These are phyloP conservation scores for Phataginus tetradactyla DNA, from an alignment of 2,797 vertebrate genomes.

Conservation along the genomic window DNA sequence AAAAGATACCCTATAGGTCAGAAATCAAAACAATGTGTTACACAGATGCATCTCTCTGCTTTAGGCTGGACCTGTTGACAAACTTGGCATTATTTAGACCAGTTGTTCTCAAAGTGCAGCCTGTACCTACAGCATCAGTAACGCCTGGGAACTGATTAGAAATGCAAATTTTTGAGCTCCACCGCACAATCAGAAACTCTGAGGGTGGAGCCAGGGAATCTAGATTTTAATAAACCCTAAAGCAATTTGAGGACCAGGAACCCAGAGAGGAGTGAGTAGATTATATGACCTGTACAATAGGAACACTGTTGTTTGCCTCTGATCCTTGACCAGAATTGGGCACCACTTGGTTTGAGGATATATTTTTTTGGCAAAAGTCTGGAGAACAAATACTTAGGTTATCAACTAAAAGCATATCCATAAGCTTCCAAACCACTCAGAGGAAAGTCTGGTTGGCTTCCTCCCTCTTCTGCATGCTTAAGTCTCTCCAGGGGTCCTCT, in stretches of 20 bases:
- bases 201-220: background rate
- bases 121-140: background rate
- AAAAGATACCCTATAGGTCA: background rate
- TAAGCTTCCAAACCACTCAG: background rate
- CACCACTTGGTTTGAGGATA: background rate
- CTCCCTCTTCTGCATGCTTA: rapidly evolving
- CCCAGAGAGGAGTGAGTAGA: background rate
- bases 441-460: background rate
- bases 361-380: background rate
- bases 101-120: background rate
- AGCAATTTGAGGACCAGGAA: background rate
- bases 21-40: background rate
- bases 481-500: background rate
- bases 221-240: background rate
- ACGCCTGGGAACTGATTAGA: background rate
- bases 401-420: constrained; percentile 20
- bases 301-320: background rate
- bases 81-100: background rate
- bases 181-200: background rate
- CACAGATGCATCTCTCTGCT: background rate
- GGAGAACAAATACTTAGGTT: background rate
- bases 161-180: background rate
- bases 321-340: background rate
- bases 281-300: background rate
- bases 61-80: background rate